phyloP scores from a whole-genome alignment of 2,888 invertebrate species.

The Tyria jacobaeae region DNA sequence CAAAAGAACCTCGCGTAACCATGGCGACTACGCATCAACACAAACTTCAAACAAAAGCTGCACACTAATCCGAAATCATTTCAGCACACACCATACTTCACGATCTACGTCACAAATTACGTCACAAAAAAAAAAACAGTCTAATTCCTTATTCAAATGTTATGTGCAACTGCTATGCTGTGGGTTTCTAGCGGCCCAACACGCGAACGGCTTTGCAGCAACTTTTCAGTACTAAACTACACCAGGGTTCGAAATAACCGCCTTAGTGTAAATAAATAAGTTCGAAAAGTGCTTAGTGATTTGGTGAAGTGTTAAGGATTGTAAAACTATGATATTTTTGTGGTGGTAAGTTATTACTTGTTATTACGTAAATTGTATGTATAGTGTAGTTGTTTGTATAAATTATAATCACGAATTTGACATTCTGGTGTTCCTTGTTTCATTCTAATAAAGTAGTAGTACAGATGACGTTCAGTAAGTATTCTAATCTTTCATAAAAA shows the following conservation, averaged over 20 bases:
- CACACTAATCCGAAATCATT: conserved; percentile 19
- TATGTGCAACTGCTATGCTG: conserved; percentile 67
- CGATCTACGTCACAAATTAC: conserved; percentile 20
- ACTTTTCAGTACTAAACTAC: conserved; percentile 79
- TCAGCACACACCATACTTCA: not conserved
- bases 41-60: conserved; percentile 11
- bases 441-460: not conserved
- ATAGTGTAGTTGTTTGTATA: not conserved
- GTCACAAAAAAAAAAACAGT: conserved; percentile 14
- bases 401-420: not conserved
- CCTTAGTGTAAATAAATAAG: conserved; percentile 49
- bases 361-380: not conserved
- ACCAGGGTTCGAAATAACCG: conserved; percentile 70
- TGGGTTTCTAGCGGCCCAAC: conserved; percentile 69
- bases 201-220: conserved; percentile 79
- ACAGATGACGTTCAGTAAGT: not conserved
- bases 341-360: conserved; percentile 44
- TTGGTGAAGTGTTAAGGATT: conserved; percentile 51
- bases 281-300: conserved; percentile 48
- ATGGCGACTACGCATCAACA: conserved; percentile 42
- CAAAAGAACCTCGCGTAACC: conserved; percentile 29
- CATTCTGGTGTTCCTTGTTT: not conserved
- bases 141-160: conserved; percentile 60
- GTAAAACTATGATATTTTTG: conserved; percentile 40
- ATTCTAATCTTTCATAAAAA: too few relatives aligned